phyloP scores from a whole-genome alignment of 1,140 invertebrate genomes.

The Bombus difficillimus region DNA sequence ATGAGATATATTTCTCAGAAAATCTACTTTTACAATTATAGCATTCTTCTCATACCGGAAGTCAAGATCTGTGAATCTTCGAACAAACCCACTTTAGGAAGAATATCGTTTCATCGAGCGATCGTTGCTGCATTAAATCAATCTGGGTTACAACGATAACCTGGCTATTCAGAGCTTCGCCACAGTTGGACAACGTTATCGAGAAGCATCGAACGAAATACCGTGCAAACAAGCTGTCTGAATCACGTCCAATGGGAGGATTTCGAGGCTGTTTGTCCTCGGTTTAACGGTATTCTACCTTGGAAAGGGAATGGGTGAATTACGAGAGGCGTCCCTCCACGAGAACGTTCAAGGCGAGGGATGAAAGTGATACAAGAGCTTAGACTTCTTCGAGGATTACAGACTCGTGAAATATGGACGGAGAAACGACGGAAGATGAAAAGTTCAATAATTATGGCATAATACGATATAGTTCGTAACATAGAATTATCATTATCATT shows the following conservation, averaged over 20 bases:
- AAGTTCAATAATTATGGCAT: neutral
- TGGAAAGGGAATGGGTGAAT: conserved; percentile 16
- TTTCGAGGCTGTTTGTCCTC: conserved; percentile 38
- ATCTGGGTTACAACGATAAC: conserved; percentile 43
- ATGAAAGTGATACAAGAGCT: conserved; percentile 18
- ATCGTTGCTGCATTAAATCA: neutral
- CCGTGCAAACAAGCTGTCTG: conserved; percentile 30
- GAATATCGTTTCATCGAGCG: conserved; percentile 8
- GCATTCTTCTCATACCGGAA: neutral
- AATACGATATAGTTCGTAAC: neutral
- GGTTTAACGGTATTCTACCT: conserved; percentile 29
- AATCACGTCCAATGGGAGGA: neutral
- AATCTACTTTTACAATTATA: neutral
- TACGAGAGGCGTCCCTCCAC: conserved; percentile 20
- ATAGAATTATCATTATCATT: neutral
- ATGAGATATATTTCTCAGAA: neutral
- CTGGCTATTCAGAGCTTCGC: neutral
- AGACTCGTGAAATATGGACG: neutral
- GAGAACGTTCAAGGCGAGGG: conserved; percentile 20
- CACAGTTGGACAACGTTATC: conserved; percentile 28
- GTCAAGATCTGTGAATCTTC: too few relatives aligned
- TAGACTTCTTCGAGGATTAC: conserved; percentile 17
- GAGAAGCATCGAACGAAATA: conserved; percentile 28
- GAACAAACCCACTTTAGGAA: neutral
- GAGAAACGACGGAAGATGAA: neutral